Percentiles rank a stretch among this genome's conserved stretches.
These are phyloP conservation scores for Petrocephalus microphthalmus DNA, from an alignment of 2,113 vertebrate genomes.

Conservation along the genomic window DNA sequence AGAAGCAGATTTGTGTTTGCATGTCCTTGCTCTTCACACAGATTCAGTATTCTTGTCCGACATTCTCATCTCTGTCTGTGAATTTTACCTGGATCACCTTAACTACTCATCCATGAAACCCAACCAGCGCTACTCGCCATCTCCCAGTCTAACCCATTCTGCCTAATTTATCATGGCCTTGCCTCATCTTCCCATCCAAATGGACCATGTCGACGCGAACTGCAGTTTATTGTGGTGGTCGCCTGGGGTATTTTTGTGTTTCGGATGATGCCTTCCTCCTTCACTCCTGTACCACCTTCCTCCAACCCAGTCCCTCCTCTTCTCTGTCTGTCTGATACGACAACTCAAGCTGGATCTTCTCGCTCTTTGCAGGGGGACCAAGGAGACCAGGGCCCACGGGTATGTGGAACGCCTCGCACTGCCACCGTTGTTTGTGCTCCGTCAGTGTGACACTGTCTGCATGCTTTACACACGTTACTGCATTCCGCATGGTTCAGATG, in stretches of 20 bases:
- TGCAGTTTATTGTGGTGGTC: background rate
- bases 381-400: conserved; percentile 98
- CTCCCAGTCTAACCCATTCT: background rate
- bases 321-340: conserved; percentile 23
- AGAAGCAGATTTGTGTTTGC: background rate
- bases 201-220: background rate
- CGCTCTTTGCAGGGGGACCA: conserved; percentile 89
- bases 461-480: conserved; percentile 36
- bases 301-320: background rate
- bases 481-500: conserved; percentile 41
- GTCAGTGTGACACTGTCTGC: conserved; percentile 34
- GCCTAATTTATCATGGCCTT: background rate
- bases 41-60: background rate
- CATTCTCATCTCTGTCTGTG: background rate
- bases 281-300: background rate
- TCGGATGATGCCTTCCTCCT: background rate
- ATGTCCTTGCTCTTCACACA: background rate
- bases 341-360: conserved; percentile 35
- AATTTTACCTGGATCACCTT: background rate
- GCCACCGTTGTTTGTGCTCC: conserved; percentile 34
- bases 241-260: background rate
- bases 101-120: background rate
- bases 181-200: background rate
- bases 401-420: conserved; percentile 59
- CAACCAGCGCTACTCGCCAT: background rate